phyloP scores from a whole-genome alignment of 2,888 invertebrate genomes.

The Anoncus sp. region DNA sequence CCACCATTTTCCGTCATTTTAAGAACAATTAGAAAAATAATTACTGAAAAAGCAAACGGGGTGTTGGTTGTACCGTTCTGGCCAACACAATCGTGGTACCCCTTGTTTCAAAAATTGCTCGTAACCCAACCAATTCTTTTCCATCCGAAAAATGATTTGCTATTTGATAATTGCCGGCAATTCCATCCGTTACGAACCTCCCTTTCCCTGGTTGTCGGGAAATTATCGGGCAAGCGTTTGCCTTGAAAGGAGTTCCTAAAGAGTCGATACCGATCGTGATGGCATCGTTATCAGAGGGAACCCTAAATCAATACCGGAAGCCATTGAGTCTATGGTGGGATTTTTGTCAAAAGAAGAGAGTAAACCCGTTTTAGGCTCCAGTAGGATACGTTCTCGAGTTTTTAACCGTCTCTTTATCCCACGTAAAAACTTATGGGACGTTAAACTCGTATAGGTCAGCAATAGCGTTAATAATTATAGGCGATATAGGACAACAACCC shows the following conservation, averaged over 20 bases:
- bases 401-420: conserved; percentile 37
- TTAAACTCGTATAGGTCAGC: conserved; percentile 71
- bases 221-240: conserved; percentile 64
- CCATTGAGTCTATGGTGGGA: conserved; percentile 67
- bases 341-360: conserved; percentile 59
- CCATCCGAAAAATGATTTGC: conserved; percentile 61
- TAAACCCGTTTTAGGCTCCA: conserved; percentile 40
- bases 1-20: conserved; percentile 58
- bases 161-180: conserved; percentile 65
- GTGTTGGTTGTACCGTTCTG: conserved; percentile 41
- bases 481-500: conserved; percentile 61
- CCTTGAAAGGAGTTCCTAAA: conserved; percentile 59
- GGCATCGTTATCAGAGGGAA: conserved; percentile 67
- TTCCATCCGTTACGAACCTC: conserved; percentile 59
- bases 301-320: conserved; percentile 68
- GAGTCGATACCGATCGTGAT: conserved; percentile 56
- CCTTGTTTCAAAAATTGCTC: conserved; percentile 64
- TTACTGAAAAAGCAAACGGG: conserved; percentile 42
- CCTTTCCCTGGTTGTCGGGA: conserved; percentile 68
- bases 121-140: conserved; percentile 59
- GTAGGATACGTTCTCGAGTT: conserved; percentile 36
- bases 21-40: conserved; percentile 49
- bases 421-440: conserved; percentile 65
- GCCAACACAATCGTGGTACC: conserved; percentile 68
- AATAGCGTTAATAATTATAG: conserved; percentile 65